Percentiles rank a stretch among this genome's conserved stretches.
phyloP scores from a whole-genome alignment of 2,888 invertebrate species.

The Rhagium mordax region DNA sequence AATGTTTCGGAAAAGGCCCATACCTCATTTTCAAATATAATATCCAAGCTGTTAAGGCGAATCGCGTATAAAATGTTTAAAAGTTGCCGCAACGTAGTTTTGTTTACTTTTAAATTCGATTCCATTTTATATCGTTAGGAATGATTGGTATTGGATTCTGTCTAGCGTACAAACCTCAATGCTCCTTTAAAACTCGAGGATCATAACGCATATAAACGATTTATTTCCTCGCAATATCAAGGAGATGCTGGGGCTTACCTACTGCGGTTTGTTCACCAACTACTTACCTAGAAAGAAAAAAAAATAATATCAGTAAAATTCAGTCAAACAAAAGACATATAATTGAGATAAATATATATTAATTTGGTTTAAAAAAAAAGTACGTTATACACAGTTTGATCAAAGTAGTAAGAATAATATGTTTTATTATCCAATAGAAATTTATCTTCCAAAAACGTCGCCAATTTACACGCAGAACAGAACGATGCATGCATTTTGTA shows the following conservation, averaged over 20 bases:
- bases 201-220: not conserved
- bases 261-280: not conserved
- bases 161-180: slow-evolving; percentile 6
- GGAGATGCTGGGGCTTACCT: not conserved
- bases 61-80: slow-evolving; percentile 2
- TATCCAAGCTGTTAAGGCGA: not conserved
- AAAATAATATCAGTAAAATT: not conserved
- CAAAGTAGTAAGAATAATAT: too few relatives aligned
- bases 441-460: too few relatives aligned
- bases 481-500: too few relatives aligned
- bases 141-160: slow-evolving; percentile 8
- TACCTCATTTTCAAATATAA: slow-evolving; percentile 10
- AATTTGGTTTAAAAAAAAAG: too few relatives aligned
- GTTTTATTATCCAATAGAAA: too few relatives aligned
- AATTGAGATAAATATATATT: too few relatives aligned
- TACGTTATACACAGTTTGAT: too few relatives aligned
- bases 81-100: not conserved
- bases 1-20: not conserved
- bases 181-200: not conserved
- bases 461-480: too few relatives aligned
- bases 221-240: not conserved
- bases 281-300: slow-evolving; percentile 1
- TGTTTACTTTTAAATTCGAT: slow-evolving; percentile 6
- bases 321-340: too few relatives aligned
- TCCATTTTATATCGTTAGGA: not conserved